These are phyloP conservation scores for Aspidiotus rigidus DNA, from an alignment of 2,888 invertebrate species.

Conservation along the genomic window DNA sequence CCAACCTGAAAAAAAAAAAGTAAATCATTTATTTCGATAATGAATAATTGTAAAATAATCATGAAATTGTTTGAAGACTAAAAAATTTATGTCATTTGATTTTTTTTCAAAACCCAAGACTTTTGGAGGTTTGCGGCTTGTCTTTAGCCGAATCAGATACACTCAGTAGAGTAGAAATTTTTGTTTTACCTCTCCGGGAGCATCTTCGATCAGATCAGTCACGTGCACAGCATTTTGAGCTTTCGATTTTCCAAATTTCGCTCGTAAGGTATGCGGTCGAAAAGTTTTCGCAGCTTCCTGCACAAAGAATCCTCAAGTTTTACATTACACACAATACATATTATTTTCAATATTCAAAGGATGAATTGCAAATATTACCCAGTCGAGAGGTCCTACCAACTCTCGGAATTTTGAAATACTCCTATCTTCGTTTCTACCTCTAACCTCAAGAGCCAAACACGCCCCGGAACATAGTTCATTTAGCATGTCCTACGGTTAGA, in stretches of 20 bases:
- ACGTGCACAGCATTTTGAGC: slow-evolving; percentile 85
- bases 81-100: no score
- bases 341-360: background rate
- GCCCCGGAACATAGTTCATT: slow-evolving; percentile 74
- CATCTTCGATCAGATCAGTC: slow-evolving; percentile 85
- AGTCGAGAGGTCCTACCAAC: slow-evolving; percentile 79
- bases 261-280: slow-evolving; percentile 72
- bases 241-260: slow-evolving; percentile 71
- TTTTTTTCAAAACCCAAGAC: no score
- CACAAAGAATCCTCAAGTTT: slow-evolving; percentile 26
- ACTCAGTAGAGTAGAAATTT: no score
- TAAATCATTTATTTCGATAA: no score
- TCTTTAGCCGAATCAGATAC: no score
- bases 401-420: slow-evolving; percentile 52
- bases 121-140: no score
- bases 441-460: slow-evolving; percentile 76
- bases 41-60: no score
- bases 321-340: background rate
- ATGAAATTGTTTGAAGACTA: no score
- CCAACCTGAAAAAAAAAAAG: no score
- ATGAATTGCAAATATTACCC: slow-evolving; percentile 48
- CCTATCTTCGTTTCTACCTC: slow-evolving; percentile 48
- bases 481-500: slow-evolving; percentile 59
- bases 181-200: slow-evolving; percentile 56
- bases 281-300: slow-evolving; percentile 78